phyloP scores from a whole-genome alignment of 2,888 invertebrate species.

The Ophion slaviceki region DNA sequence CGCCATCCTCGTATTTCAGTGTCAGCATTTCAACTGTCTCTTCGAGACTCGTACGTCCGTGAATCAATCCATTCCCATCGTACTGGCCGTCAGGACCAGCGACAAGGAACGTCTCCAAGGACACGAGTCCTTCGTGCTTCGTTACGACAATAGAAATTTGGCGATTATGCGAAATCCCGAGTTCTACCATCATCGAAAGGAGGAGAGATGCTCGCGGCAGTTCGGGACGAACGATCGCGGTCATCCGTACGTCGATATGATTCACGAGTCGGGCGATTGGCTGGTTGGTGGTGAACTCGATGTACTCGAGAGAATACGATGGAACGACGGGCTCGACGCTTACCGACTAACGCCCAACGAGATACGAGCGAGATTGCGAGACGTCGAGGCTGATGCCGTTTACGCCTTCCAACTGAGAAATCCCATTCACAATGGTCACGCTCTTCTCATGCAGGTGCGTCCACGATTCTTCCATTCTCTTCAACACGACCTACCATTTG shows the following conservation, averaged over 20 bases:
- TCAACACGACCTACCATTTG: neutral
- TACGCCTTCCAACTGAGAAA: constrained; percentile 99
- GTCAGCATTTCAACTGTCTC: constrained; percentile 96
- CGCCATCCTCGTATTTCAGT: constrained; percentile 69
- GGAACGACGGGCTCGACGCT: constrained; percentile 97
- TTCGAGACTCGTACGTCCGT: constrained; percentile 88
- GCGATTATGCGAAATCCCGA: constrained; percentile 94
- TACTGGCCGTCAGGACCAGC: constrained; percentile 90
- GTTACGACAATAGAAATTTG: constrained; percentile 87
- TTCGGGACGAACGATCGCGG: constrained; percentile 94
- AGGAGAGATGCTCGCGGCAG: constrained; percentile 95
- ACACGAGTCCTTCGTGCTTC: constrained; percentile 88
- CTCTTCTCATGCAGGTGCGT: constrained; percentile 94
- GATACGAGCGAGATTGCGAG: constrained; percentile 91
- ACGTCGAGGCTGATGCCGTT: constrained; percentile 96
- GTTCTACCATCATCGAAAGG: constrained; percentile 97
- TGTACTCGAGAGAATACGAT: constrained; percentile 93
- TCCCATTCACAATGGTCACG: constrained; percentile 99
- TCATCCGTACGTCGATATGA: constrained; percentile 97
- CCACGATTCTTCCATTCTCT: neutral
- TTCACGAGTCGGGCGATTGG: constrained; percentile 97
- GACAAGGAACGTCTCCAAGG: constrained; percentile 91
- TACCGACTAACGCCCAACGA: constrained; percentile 98
- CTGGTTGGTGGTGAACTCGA: constrained; percentile 97
- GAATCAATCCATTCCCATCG: constrained; percentile 98